Percentiles rank a stretch among this genome's conserved stretches.
phyloP scores from a whole-genome alignment of 2,797 vertebrate species.

The Tokudaia tokunoshimensis region DNA sequence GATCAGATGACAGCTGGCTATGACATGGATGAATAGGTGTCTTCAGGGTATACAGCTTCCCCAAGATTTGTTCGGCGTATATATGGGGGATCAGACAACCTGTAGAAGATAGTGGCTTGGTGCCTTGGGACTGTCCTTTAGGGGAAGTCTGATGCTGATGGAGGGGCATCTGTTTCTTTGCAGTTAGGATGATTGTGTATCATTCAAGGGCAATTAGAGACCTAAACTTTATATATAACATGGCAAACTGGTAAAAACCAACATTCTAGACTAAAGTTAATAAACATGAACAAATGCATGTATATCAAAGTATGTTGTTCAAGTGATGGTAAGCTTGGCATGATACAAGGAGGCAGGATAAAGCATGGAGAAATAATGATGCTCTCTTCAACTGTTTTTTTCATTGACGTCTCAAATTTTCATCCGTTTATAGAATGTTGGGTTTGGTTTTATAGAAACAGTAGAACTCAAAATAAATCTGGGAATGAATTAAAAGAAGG shows the following conservation, averaged over 20 bases:
- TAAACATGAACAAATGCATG: slow-evolving; percentile 13
- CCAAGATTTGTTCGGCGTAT: not conserved
- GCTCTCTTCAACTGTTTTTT: not conserved
- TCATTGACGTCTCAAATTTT: not conserved
- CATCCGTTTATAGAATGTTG: not conserved
- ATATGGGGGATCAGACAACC: not conserved
- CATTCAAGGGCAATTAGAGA: not conserved
- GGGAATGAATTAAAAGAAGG: not conserved
- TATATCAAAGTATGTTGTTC: not conserved
- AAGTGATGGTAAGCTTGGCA: not conserved
- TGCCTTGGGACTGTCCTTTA: not conserved
- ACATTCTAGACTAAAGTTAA: not conserved
- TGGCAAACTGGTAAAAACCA: not conserved
- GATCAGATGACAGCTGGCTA: not conserved
- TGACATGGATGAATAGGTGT: not conserved
- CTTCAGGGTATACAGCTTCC: not conserved
- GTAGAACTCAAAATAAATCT: not conserved
- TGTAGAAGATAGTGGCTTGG: not conserved
- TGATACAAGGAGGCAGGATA: not conserved
- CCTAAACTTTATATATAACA: slow-evolving; percentile 48
- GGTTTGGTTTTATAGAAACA: not conserved
- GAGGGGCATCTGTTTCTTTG: not conserved
- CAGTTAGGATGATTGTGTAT: not conserved
- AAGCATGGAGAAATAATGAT: slow-evolving; percentile 8
- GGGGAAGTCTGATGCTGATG: not conserved